These are phyloP conservation scores for Acestrorhynchus altus DNA, from an alignment of 2,797 vertebrate genomes.

Conservation along the genomic window DNA sequence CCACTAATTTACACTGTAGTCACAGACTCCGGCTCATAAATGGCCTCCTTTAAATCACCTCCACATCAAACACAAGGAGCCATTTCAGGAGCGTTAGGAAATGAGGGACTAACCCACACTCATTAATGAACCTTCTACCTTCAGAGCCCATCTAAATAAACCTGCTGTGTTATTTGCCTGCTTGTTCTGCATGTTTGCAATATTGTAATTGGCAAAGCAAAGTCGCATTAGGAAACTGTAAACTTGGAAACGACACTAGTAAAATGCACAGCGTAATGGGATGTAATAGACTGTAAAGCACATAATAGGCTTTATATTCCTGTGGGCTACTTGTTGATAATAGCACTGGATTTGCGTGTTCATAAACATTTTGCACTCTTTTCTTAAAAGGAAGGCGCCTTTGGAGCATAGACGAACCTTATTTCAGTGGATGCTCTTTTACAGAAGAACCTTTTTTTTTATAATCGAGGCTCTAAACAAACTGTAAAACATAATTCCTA, in stretches of 20 bases:
- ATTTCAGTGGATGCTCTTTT: too few species aligned
- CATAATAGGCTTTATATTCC: neutral
- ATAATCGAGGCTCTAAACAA: too few species aligned
- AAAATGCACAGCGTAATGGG: too few species aligned
- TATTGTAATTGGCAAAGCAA: neutral
- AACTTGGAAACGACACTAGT: neutral
- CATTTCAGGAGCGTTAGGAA: constrained; percentile 15
- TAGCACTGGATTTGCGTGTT: neutral
- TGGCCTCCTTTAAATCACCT: constrained; percentile 43
- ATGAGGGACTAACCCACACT: constrained; percentile 14
- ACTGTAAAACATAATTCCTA: too few species aligned
- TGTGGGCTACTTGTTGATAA: neutral
- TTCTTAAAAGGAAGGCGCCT: too few species aligned
- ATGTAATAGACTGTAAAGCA: too few species aligned
- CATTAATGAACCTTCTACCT: constrained; percentile 7
- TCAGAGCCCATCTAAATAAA: neutral
- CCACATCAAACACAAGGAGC: constrained; percentile 40
- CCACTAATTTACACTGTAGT: constrained; percentile 65
- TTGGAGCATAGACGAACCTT: too few species aligned
- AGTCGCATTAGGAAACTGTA: neutral
- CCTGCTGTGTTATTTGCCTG: neutral
- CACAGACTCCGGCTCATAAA: constrained; percentile 57
- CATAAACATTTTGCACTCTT: too few species aligned
- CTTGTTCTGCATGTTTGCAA: neutral
- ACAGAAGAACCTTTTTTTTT: too few species aligned